Percentiles rank a stretch among this genome's conserved stretches.
Conservation (phyloP, 2,888 invertebrate genomes). For the Tribolium freemani region DNA sequence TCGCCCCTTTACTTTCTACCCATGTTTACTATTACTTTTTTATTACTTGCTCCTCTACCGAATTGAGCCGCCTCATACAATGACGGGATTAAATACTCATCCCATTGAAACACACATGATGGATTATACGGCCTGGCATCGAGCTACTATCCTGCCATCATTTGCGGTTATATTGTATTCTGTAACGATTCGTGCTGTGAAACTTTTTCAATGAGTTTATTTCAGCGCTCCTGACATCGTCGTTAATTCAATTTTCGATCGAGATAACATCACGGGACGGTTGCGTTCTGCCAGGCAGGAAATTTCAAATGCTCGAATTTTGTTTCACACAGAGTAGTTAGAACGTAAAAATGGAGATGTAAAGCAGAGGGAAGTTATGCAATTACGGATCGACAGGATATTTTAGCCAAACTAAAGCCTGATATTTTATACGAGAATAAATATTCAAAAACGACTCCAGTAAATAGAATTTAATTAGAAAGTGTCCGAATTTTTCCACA, state of each 20-base stretch:
- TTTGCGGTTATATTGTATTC: slow-evolving; percentile 55
- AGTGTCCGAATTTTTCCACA: no score
- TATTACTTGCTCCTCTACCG: slow-evolving; percentile 20
- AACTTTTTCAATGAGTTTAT: slow-evolving; percentile 41
- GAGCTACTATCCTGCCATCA: slow-evolving; percentile 48
- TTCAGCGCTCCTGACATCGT: slow-evolving; percentile 2
- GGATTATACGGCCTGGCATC: slow-evolving; percentile 62
- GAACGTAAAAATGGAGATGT: background rate
- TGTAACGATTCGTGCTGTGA: slow-evolving; percentile 55
- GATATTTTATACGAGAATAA: no score
- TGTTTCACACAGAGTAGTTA: background rate
- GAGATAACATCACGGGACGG: slow-evolving; percentile 25
- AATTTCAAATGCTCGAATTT: background rate
- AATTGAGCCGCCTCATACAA: slow-evolving; percentile 53
- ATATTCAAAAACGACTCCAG: no score
- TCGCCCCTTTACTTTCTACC: slow-evolving; percentile 46
- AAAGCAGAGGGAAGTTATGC: background rate
- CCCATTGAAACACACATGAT: slow-evolving; percentile 66
- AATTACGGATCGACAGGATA: background rate
- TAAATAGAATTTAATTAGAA: no score
- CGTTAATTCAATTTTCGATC: slow-evolving; percentile 31
- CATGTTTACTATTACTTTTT: slow-evolving; percentile 42
- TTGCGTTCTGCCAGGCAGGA: background rate
- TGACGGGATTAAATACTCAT: slow-evolving; percentile 67
- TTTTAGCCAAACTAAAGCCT: background rate